Evolutionary conservation across 2,888 invertebrate genomes (phyloP), one percentile per base, ranked within the genome.

Genomic region (Cryptocephalus moraei): DNA sequence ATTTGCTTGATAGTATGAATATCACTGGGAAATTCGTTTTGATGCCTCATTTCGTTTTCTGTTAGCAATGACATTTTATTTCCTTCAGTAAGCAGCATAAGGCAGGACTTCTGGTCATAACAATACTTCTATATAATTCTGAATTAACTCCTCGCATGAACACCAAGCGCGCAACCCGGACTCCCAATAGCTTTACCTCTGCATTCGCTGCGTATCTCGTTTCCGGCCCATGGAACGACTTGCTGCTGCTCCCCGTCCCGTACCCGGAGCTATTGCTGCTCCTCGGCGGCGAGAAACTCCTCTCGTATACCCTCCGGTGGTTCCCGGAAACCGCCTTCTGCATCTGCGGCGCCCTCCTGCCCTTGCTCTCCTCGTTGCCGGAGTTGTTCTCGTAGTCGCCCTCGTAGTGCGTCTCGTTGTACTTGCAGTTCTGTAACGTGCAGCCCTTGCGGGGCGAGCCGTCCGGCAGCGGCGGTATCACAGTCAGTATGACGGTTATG

Each of bases 201-300:
- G 66, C 63, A 54, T 68, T 70, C 41, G 66, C 62, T 40, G 66
- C 61, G 59, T 70, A 68, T 49, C 69, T 65, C 54, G 50, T 44
- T n/a, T 64, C 64, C 12, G 57, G 63, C 9, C 59, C 65, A 46
- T 64, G 67, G 60, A 68, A 71, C 22, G 69, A 69, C 54, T 70
- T 70, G 55, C 69, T 70, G 51, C 79, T 78, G 39, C 79, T 79
- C 67, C 87, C 88, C 8, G 89, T 89, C 48, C 88, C 88, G 66
- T 90, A 90, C 4, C 88, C 88, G 34, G 87, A 87, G 73, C 86
- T 87, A 66, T 85, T 86, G 61, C 70, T 70, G 52, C 88, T 84
- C 61, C 87, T 78, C 44, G 88, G 88, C 42, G 89, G 88, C 41
- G 82, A 81, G 69, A 85, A 71, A 57, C 84, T 84, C 50, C 86